A percentile compares a stretch with the other conserved stretches of the same genome.
Conservation (phyloP, 2,888 invertebrate species). For the Mesochorus sp. region DNA sequence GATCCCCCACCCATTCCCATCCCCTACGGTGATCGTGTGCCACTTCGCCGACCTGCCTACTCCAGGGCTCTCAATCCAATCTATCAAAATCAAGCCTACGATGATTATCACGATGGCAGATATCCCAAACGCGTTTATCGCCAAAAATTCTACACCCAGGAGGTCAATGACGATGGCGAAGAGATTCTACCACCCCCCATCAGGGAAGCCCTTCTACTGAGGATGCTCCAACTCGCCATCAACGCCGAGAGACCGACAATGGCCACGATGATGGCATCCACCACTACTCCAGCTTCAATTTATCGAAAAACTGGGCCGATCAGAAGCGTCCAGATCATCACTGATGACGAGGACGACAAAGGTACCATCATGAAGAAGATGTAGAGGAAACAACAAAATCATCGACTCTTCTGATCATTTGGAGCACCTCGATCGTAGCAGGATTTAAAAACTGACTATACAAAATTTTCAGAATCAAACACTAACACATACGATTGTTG, state of each 20-base stretch:
- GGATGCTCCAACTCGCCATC: slow-evolving; percentile 89
- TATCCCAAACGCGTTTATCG: slow-evolving; percentile 78
- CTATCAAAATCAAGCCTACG: slow-evolving; percentile 75
- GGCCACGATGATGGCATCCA: slow-evolving; percentile 80
- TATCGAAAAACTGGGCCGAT: slow-evolving; percentile 84
- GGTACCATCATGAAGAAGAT: slow-evolving; percentile 76
- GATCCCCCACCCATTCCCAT: slow-evolving; percentile 65
- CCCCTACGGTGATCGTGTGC: slow-evolving; percentile 75
- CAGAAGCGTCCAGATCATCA: slow-evolving; percentile 88
- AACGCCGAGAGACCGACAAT: slow-evolving; percentile 83
- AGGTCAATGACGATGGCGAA: slow-evolving; percentile 82
- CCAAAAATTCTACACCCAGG: slow-evolving; percentile 76
- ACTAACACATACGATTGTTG: not conserved
- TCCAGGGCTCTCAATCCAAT: slow-evolving; percentile 70
- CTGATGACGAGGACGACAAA: slow-evolving; percentile 83
- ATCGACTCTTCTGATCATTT: not conserved
- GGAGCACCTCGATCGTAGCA: not conserved
- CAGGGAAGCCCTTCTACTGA: slow-evolving; percentile 87
- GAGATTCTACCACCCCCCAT: slow-evolving; percentile 88
- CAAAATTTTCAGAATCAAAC: not conserved
- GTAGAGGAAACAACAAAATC: slow-evolving; percentile 49
- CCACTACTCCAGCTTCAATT: slow-evolving; percentile 74
- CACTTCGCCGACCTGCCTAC: slow-evolving; percentile 72
- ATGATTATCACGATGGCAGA: slow-evolving; percentile 76
- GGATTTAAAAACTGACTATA: not conserved